Base-by-base conservation (phyloP, 2,888 invertebrate species). In the Pterostichus niger region DNA sequence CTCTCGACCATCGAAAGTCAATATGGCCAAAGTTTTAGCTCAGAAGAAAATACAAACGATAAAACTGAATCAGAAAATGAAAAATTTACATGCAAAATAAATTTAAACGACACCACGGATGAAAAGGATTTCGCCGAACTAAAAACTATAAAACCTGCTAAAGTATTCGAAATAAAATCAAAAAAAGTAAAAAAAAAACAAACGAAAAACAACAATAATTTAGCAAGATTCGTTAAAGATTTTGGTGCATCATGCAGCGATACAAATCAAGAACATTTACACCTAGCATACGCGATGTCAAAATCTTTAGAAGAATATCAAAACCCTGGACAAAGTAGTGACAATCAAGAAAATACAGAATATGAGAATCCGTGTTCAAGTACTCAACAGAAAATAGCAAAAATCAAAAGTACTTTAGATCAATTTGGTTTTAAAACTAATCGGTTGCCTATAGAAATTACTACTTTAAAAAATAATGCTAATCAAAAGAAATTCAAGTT, bases 211-310 rank as follows among this genome's bases (percentile, higher is more conserved):
- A 86, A 81, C 84, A 86, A 84, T 40, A 76, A 61, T 75, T 61
- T 84, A 17, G 13, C 33, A 59, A 85, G 84, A 73, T 84, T 91
- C 90, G 89, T 90, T 90, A 86, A 88, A 87, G 86, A 90, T 91
- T 84, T 92, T 90, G 83, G 86, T 88, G 44, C 68, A 15, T 71
- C 68, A 44, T 84, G 89, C 89, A 86, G 90, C 77, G 93, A 94
- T 87, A 89, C 93, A 64, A 93, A 94, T 89, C 90, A 93, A 0
- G 93, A 94, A 86, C 93, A 95, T 85, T 89, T 94, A 84, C 93
- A 94, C 87, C 86, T 95, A 88, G 94, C 94, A 59, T 90, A 95
- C 85, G 94, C 94, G 11, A 87, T 95, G 83, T 94, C 94, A 2
- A 92, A 92, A 87, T 94, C 94, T 0, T 87, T 91, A 4, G 87